phyloP scores from a whole-genome alignment of 2,888 invertebrate species.

The Aporophyla nigra region DNA sequence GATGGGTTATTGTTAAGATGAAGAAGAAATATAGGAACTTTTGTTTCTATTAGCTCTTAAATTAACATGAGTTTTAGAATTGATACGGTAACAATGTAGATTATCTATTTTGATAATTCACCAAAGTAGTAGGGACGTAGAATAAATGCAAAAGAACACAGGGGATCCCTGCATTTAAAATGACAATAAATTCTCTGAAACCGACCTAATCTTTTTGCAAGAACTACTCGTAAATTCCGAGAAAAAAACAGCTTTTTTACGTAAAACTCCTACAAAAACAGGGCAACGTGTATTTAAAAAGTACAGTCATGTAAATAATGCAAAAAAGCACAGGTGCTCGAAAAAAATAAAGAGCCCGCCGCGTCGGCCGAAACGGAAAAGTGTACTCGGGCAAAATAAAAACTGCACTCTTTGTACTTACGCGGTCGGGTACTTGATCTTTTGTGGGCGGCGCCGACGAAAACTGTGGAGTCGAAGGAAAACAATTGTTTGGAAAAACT shows the following conservation, averaged over 20 bases:
- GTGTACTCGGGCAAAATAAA: constrained; percentile 84
- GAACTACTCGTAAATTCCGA: constrained; percentile 46
- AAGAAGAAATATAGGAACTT: no score
- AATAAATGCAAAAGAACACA: constrained; percentile 1
- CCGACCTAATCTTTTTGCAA: constrained; percentile 33
- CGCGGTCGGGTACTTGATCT: constrained; percentile 85
- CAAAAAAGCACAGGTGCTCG: constrained; percentile 82
- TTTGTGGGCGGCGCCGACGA: constrained; percentile 76
- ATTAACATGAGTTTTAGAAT: background rate
- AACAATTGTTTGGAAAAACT: background rate
- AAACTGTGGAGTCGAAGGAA: constrained; percentile 70
- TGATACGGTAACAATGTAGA: background rate
- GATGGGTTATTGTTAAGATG: background rate
- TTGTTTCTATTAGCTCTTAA: background rate
- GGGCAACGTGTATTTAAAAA: constrained; percentile 60
- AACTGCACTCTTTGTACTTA: constrained; percentile 82
- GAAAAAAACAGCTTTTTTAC: constrained; percentile 44
- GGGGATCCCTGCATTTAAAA: constrained; percentile 23
- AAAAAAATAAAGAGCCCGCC: constrained; percentile 78
- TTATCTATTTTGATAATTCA: background rate
- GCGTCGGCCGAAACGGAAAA: constrained; percentile 80
- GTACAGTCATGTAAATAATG: constrained; percentile 69
- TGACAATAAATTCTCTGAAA: constrained; percentile 34
- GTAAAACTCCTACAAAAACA: constrained; percentile 54
- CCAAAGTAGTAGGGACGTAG: background rate